Conservation (phyloP, 2,113 vertebrate genomes). For the Psittacara wagleri region DNA sequence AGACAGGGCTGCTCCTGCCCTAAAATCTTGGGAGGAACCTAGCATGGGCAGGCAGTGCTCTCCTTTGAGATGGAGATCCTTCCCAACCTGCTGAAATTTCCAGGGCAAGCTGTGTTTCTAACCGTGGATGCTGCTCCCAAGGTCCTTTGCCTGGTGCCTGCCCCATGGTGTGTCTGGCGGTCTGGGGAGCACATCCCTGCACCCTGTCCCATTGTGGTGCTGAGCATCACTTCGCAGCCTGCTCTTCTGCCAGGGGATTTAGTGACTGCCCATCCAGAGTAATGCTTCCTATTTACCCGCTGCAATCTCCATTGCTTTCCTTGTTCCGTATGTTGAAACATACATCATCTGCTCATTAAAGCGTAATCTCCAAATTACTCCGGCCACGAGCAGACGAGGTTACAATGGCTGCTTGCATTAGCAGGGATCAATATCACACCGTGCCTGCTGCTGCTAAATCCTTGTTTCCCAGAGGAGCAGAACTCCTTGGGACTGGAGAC, state of each 20-base stretch:
- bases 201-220: fast-evolving
- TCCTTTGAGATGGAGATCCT: neutral
- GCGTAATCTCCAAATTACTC: neutral
- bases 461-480: neutral
- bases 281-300: neutral
- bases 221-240: neutral
- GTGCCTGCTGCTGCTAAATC: neutral
- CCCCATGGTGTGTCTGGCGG: no score
- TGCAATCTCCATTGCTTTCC: conserved; percentile 5
- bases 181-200: fast-evolving
- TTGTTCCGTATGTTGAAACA: conserved; percentile 13
- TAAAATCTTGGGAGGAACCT: neutral
- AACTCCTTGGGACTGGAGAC: neutral
- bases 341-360: conserved; percentile 52
- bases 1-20: neutral
- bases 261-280: fast-evolving
- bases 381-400: neutral
- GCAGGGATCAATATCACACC: neutral
- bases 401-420: neutral
- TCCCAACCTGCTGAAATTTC: neutral
- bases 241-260: neutral
- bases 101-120: no score
- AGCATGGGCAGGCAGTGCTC: neutral
- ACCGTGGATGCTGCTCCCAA: fast-evolving
- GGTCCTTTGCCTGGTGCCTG: neutral